These are phyloP conservation scores for Iphiclides podalirius DNA, from an alignment of 2,888 invertebrate genomes.

Conservation along the genomic window DNA sequence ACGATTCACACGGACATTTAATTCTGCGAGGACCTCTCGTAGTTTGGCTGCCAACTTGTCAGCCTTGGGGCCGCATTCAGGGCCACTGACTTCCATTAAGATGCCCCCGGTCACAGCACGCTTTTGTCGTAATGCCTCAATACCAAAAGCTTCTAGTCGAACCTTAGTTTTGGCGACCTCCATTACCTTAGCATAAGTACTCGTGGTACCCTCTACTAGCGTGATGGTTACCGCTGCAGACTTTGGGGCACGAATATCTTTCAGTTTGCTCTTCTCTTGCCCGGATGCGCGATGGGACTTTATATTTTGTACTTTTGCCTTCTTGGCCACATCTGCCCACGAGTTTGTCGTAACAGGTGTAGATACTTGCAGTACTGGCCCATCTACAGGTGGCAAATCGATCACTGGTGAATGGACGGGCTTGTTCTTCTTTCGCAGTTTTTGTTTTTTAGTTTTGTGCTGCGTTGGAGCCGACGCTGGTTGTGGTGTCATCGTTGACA, in stretches of 20 bases:
- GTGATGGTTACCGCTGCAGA: neutral
- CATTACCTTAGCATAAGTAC: neutral
- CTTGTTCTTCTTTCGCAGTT: neutral
- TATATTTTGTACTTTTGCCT: neutral
- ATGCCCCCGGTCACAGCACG: neutral
- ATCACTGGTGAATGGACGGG: neutral
- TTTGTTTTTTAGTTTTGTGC: neutral
- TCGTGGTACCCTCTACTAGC: neutral
- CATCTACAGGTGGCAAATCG: neutral
- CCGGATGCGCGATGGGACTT: no score
- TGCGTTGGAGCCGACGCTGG: no score
- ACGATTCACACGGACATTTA: constrained; percentile 10
- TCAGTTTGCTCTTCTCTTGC: no score
- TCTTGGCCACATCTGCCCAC: neutral
- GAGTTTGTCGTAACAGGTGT: neutral
- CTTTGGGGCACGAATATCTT: neutral
- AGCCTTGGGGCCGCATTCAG: neutral
- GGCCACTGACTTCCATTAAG: neutral
- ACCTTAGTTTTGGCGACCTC: neutral
- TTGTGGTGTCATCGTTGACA: neutral
- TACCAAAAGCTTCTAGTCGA: neutral
- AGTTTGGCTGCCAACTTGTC: neutral
- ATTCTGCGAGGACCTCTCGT: neutral
- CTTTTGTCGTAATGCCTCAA: neutral
- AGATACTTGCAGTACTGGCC: neutral